Conservation (phyloP, 2,797 vertebrate species). For the Chiroxiphia lanceolata region DNA sequence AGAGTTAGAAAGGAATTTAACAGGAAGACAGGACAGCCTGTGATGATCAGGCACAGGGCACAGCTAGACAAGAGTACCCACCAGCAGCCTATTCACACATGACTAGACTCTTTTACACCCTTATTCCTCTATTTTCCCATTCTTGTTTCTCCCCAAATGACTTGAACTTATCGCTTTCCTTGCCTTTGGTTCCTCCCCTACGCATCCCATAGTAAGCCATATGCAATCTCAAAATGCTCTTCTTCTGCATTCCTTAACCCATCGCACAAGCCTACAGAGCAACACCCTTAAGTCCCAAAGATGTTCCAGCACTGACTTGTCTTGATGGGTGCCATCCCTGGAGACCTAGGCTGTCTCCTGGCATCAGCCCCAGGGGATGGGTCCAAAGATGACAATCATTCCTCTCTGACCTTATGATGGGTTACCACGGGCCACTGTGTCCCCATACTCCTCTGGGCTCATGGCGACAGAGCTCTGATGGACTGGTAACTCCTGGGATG, state of each 20-base stretch:
- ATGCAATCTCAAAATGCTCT: background rate
- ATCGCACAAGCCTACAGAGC: background rate
- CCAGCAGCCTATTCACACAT: background rate
- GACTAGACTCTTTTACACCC: background rate
- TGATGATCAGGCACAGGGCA: rapidly evolving
- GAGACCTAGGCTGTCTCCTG: background rate
- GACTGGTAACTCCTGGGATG: background rate
- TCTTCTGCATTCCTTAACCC: background rate
- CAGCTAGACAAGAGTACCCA: rapidly evolving
- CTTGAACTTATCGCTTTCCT: background rate
- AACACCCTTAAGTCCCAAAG: background rate
- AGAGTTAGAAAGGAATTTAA: background rate
- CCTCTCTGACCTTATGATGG: background rate
- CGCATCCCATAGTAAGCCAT: background rate
- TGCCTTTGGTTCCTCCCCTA: background rate
- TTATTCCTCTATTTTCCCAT: background rate
- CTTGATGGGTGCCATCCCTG: background rate
- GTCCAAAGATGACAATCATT: background rate
- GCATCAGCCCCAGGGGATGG: background rate
- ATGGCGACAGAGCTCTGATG: background rate
- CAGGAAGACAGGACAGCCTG: background rate
- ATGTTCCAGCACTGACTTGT: background rate
- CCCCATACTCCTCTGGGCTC: background rate
- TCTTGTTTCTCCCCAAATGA: background rate
- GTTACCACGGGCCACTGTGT: background rate